Percentiles rank a stretch among this genome's conserved stretches.
These are phyloP conservation scores for Antigone vipio DNA, from an alignment of 2,113 vertebrate species.

Conservation along the genomic window DNA sequence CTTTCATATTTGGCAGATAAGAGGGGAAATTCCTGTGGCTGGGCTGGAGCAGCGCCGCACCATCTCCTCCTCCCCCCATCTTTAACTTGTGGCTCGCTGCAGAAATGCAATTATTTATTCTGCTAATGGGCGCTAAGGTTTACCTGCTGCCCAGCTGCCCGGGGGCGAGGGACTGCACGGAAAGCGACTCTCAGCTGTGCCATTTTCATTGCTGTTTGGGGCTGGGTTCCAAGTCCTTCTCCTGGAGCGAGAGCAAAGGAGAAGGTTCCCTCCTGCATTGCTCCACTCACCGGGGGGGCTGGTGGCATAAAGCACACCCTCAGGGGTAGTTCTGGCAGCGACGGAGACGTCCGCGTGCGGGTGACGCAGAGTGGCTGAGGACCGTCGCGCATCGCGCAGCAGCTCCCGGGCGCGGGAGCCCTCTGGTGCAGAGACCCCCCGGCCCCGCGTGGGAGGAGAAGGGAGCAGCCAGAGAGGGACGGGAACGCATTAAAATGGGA, in stretches of 20 bases:
- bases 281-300: accelerated
- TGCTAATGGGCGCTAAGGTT: neutral
- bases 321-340: accelerated
- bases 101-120: neutral
- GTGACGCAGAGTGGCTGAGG: neutral
- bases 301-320: neutral
- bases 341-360: accelerated
- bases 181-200: neutral
- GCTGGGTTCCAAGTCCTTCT: accelerated
- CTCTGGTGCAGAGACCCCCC: accelerated
- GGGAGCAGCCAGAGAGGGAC: neutral
- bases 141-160: neutral
- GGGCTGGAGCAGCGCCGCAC: neutral
- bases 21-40: neutral
- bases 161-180: accelerated
- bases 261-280: accelerated
- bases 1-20: neutral
- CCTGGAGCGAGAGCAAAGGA: neutral
- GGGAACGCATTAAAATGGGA: neutral
- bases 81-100: neutral
- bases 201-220: accelerated
- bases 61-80: accelerated
- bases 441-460: accelerated
- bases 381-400: neutral
- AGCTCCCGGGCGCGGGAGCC: neutral